Base-by-base conservation (phyloP, 2,888 invertebrate species). In the Metallyticus violacea region DNA sequence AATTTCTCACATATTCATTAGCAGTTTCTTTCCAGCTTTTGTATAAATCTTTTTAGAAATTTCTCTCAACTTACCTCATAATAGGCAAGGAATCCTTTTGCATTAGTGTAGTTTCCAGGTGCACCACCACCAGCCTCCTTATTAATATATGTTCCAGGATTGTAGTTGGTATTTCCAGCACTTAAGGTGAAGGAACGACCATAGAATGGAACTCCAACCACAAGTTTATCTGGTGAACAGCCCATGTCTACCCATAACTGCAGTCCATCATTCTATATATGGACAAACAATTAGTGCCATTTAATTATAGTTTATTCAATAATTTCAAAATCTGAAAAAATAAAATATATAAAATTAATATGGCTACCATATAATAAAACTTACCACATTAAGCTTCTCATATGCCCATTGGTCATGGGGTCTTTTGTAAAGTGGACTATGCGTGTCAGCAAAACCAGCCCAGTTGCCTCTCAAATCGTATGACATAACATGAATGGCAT, bases 191-290 rank as follows among this genome's bases (percentile, higher is more conserved):
- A 98, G 1, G 96, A 95, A 85, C 97, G 94, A 0, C 97, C 98
- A 91, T 98, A 98, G 92, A 97, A 97, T 0, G 98, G 97, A 85
- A 97, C 94, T n/a, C 97, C 98, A 2, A 98, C 97, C 0, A 98
- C 95, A 77, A 98, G 92, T 91, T 97, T 97, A 91, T 97, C 96
- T 1, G 96, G 94, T 0, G 97, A 96, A 89, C 98, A 97, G 1
- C 98, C 98, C 92, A 96, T 96, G 89, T 97, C 96, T 89, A 97
- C 97, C 98, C 98, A 98, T 26, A 98, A 92, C 87, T 95, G 94
- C 26, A 97, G 93, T 29, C 98, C 98, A 90, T 98, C 98, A 90
- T 97, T 96, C 97, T 97, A 90, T 25, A 15, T 62, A 62, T 62
- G 4, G 3, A 62, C 15, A 62, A 62, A 62, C 6, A 62, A 15